A percentile compares a stretch with the other conserved stretches of the same genome.
phyloP scores from a whole-genome alignment of 1,140 invertebrate genomes.

The Cotesia vestalis region DNA sequence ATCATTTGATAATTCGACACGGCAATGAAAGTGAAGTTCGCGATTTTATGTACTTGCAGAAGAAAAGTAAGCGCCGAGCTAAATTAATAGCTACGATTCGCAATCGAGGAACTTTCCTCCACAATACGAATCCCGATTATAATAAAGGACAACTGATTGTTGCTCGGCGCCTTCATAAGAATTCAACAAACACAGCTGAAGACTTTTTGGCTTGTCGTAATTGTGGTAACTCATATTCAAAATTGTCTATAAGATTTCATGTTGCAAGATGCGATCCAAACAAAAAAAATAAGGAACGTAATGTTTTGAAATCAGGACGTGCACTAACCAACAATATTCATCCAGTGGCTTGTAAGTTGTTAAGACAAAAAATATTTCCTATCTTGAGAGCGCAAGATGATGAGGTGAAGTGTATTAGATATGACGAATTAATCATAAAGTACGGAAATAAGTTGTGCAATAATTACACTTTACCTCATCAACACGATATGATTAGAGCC shows the following conservation, averaged over 20 bases:
- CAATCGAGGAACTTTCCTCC: neutral
- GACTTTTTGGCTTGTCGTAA: neutral
- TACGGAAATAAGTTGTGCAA: constrained; percentile 11
- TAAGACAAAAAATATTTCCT: neutral
- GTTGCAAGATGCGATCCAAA: neutral
- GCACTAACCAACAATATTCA: neutral
- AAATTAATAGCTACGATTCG: neutral
- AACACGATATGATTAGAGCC: constrained; percentile 10
- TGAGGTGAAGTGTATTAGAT: neutral
- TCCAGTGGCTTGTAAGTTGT: neutral
- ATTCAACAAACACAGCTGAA: neutral
- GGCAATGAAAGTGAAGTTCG: neutral
- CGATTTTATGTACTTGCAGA: neutral
- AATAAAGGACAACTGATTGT: neutral
- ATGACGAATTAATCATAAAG: constrained; percentile 5
- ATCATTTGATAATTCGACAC: neutral
- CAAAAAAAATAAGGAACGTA: neutral
- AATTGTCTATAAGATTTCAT: constrained; percentile 1
- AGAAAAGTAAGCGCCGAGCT: neutral
- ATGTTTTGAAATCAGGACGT: neutral
- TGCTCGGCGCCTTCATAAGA: neutral
- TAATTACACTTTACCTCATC: constrained; percentile 4
- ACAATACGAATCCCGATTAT: neutral
- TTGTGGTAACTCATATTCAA: neutral
- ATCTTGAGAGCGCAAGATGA: neutral